Percentiles rank a stretch among this genome's conserved stretches.
Conservation (phyloP, 2,888 invertebrate species). For the Melieria crassipennis region DNA sequence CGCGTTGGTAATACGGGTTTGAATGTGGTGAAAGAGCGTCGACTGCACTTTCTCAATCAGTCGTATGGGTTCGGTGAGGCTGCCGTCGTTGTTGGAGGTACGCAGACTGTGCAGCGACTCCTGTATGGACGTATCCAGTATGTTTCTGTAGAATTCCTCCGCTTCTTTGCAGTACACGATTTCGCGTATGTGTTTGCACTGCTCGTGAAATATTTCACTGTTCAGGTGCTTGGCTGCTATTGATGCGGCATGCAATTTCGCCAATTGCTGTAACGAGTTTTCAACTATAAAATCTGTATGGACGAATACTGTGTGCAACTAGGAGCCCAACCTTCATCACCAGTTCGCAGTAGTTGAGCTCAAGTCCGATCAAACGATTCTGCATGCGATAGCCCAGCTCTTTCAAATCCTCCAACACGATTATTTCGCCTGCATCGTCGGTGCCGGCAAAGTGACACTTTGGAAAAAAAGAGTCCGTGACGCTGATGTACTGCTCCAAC, state of each 20-base stretch:
- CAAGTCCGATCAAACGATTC: conserved; percentile 56
- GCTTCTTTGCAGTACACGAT: conserved; percentile 61
- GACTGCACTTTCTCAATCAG: conserved; percentile 55
- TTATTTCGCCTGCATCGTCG: conserved; percentile 55
- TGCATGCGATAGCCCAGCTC: conserved; percentile 56
- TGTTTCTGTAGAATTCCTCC: conserved; percentile 55
- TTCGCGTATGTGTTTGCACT: conserved; percentile 52
- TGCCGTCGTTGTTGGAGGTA: conserved; percentile 56
- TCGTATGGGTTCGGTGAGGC: conserved; percentile 54
- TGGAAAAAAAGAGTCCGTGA: conserved; percentile 49
- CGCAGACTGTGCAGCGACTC: conserved; percentile 58
- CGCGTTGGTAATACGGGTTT: conserved; percentile 49
- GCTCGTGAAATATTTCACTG: conserved; percentile 46
- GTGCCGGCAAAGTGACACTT: conserved; percentile 57
- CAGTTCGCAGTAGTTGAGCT: conserved; percentile 56
- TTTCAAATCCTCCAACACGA: conserved; percentile 61
- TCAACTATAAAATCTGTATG: conserved; percentile 6
- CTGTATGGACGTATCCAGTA: conserved; percentile 56
- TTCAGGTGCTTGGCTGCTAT: conserved; percentile 56
- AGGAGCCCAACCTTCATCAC: conserved; percentile 57
- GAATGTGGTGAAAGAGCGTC: conserved; percentile 51
- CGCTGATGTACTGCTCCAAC: conserved; percentile 50
- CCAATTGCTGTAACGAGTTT: conserved; percentile 55
- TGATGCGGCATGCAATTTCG: conserved; percentile 61
- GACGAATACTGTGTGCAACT: background rate